Evolutionary conservation across 2,113 vertebrate genomes (phyloP).

Genomic region (Puffinus mauretanicus): DNA sequence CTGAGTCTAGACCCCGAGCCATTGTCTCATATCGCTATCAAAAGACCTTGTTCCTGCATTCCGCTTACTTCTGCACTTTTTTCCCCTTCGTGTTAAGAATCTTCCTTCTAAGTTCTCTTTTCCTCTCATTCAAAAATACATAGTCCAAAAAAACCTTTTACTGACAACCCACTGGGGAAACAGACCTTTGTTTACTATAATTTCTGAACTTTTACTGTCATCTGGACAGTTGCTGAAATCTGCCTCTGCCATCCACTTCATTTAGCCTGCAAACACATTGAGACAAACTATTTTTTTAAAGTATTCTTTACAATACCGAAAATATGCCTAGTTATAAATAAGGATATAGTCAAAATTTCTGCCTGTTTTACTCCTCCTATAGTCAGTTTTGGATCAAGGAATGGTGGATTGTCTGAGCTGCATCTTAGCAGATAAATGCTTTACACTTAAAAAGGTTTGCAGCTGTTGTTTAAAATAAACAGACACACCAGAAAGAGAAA

Average conservation of each 20-base stretch:
- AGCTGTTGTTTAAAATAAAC: background rate
- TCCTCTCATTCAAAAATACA: background rate
- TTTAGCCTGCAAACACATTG: background rate
- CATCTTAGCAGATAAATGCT: background rate
- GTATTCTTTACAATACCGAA: background rate
- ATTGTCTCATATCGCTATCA: rapidly evolving
- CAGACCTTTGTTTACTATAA: background rate
- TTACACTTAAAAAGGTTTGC: background rate
- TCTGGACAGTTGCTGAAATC: background rate
- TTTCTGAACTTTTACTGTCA: background rate
- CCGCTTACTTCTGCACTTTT: background rate
- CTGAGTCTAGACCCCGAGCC: background rate
- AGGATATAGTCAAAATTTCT: background rate
- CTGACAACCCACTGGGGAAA: background rate
- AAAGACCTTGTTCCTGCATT: background rate
- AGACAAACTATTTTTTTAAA: background rate
- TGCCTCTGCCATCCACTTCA: background rate
- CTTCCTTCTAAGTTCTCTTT: background rate
- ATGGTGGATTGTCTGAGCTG: background rate
- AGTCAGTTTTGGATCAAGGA: background rate
- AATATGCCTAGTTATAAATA: background rate
- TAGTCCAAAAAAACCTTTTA: background rate
- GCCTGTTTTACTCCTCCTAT: background rate
- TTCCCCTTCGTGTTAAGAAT: background rate
- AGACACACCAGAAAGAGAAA: background rate